A percentile compares a stretch with the other conserved stretches of the same genome.
phyloP scores from a whole-genome alignment of 2,113 vertebrate genomes.

The Gobius niger region DNA sequence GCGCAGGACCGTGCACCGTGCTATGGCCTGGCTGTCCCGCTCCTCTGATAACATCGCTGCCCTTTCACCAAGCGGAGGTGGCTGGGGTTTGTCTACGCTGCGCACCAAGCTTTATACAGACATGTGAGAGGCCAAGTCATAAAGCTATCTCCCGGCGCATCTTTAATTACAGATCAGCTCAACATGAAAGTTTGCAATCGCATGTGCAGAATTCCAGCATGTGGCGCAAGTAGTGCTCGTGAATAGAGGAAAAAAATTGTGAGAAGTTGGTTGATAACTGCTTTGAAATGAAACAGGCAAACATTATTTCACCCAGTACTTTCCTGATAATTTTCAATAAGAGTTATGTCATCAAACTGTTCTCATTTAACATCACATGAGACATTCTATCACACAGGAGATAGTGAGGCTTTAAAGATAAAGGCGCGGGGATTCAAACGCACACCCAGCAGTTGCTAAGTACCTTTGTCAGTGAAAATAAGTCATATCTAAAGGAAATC shows the following conservation, averaged over 20 bases:
- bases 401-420: conserved; percentile 1
- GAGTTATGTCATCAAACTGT: background rate
- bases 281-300: background rate
- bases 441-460: background rate
- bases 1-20: conserved; percentile 35
- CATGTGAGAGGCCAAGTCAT: conserved; percentile 15
- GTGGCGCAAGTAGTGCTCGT: too few species aligned
- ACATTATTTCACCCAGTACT: background rate
- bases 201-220: background rate
- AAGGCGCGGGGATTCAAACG: background rate
- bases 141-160: conserved; percentile 9
- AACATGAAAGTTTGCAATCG: background rate
- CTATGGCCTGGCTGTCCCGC: conserved; percentile 31
- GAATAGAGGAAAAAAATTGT: background rate
- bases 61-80: conserved; percentile 17
- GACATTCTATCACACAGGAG: background rate
- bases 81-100: conserved; percentile 22
- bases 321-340: background rate
- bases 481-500: background rate
- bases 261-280: background rate
- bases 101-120: conserved; percentile 17
- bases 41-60: conserved; percentile 48
- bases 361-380: background rate
- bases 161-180: background rate
- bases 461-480: conserved; percentile 11